Base-by-base conservation (phyloP, 2,797 vertebrate species). In the Numenius phaeopus region DNA sequence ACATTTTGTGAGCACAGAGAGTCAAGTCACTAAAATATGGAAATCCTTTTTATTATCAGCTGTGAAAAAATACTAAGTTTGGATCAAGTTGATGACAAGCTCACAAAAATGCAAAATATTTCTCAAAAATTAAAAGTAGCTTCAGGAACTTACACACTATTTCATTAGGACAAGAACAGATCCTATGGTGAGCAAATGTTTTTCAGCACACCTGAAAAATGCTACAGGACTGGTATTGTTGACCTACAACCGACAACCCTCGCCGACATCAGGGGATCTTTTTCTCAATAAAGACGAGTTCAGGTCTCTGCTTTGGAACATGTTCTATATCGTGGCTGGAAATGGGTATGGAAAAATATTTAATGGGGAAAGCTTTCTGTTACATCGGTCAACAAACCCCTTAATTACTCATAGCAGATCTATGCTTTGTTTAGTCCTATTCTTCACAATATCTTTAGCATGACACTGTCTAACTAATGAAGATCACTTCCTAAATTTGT, bases 21-120 rank as follows among this genome's bases (percentile, higher is more conserved):
- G 19, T 10, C 22, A 7, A 44, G 40, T 22, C 17, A 39, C 9
- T 20, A 0, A 67, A 39, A 12, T 3, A n/a, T 0, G 24, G 59
- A n/a, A 66, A 50, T 11, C 8, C 3, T 0, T 14, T 18, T 29
- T 44, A 18, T 16, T 57, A n/a, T 7, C 69, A 77, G 47, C 22
- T 24, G 24, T 1, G 46, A 47, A 58, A n/a, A 47, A 59, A 49
- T 2, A 13, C 1, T 14, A 52, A 23, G 9, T 34, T 52, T 22
- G 27, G 32, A 67, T 47, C 40, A 87, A 44, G 34, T 14, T 54
- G 40, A n/a, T 14, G 8, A 80, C 14, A 27, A 54, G 44, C 12
- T 54, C n/a, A 54, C 29, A 40, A 61, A 82, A 44, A 26, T 0
- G 14, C 11, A 80, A 62, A 65, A 19, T 37, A 18, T 6, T 30